Evolutionary conservation across 2,888 invertebrate genomes (phyloP).

Genomic region (Drosophila pseudotalamancana): DNA sequence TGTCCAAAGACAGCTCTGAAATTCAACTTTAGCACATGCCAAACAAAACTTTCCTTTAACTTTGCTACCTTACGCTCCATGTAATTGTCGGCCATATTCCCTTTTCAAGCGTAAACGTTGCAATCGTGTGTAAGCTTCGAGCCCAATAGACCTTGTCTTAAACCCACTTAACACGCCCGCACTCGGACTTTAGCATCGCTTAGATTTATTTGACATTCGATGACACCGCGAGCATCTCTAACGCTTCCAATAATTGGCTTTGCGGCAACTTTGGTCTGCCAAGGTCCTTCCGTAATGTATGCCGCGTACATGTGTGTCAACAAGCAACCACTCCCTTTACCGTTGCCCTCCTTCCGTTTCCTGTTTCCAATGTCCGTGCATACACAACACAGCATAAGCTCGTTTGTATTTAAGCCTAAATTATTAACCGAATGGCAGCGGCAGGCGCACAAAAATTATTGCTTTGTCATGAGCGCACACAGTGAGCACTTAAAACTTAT

Average conservation of each 20-base stretch:
- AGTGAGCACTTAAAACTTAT: constrained; percentile 71
- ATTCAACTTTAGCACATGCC: constrained; percentile 1
- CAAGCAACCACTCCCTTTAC: constrained; percentile 27
- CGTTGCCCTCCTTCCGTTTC: not conserved
- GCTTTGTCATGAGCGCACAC: constrained; percentile 67
- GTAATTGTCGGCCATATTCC: not conserved
- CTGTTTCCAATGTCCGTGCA: constrained; percentile 60
- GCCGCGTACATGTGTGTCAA: constrained; percentile 64
- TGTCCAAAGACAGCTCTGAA: constrained; percentile 2
- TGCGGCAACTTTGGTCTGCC: constrained; percentile 64
- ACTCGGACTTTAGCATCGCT: constrained; percentile 58
- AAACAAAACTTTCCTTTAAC: constrained; percentile 15
- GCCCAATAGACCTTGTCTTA: constrained; percentile 74
- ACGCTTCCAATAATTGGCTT: constrained; percentile 72
- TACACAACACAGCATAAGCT: constrained; percentile 59
- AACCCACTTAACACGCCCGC: constrained; percentile 73
- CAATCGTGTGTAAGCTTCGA: constrained; percentile 53
- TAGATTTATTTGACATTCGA: constrained; percentile 64
- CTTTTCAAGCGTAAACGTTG: not conserved
- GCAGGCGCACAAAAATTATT: constrained; percentile 65
- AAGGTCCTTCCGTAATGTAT: constrained; percentile 20
- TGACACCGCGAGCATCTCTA: constrained; percentile 2
- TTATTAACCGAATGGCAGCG: constrained; percentile 64
- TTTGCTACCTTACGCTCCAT: not conserved
- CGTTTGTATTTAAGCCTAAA: constrained; percentile 75